Conservation (phyloP, 2,888 invertebrate genomes). For the Eupithecia exiguata region DNA sequence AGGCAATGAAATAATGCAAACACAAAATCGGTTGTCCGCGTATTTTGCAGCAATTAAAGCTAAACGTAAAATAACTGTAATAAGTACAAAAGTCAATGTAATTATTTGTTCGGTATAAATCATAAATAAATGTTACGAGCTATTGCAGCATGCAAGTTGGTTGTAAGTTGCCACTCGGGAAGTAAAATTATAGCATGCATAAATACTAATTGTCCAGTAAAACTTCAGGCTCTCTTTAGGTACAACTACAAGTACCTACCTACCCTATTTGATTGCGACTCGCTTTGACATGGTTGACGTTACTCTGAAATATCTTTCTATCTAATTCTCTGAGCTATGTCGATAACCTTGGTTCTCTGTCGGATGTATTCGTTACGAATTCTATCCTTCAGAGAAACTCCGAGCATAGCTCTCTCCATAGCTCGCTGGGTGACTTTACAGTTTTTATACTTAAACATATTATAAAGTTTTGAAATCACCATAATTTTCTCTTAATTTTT, state of each 20-base stretch:
- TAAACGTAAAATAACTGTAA: slow-evolving; percentile 38
- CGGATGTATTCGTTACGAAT: too few relatives aligned
- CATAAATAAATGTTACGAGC: slow-evolving; percentile 54
- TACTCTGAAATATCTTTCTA: background rate
- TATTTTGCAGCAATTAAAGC: slow-evolving; percentile 33
- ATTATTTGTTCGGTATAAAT: slow-evolving; percentile 58
- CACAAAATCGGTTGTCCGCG: slow-evolving; percentile 18
- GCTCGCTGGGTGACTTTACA: too few relatives aligned
- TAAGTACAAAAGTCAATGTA: slow-evolving; percentile 56
- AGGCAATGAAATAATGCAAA: slow-evolving; percentile 24
- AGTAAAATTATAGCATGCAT: slow-evolving; percentile 59
- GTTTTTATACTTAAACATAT: background rate
- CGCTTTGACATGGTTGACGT: background rate
- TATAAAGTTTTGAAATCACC: background rate
- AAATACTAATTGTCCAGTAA: slow-evolving; percentile 51
- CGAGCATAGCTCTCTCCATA: too few relatives aligned
- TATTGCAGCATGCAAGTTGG: slow-evolving; percentile 44
- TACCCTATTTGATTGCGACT: background rate
- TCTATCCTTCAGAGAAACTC: too few relatives aligned
- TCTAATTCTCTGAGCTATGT: too few relatives aligned
- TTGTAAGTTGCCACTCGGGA: slow-evolving; percentile 56
- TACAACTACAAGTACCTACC: slow-evolving; percentile 6
- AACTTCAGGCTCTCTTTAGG: slow-evolving; percentile 12
- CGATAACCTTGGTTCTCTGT: too few relatives aligned
- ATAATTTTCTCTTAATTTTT: background rate